Conservation (phyloP, 2,113 vertebrate species). For the Haplotaxodon microlepis region DNA sequence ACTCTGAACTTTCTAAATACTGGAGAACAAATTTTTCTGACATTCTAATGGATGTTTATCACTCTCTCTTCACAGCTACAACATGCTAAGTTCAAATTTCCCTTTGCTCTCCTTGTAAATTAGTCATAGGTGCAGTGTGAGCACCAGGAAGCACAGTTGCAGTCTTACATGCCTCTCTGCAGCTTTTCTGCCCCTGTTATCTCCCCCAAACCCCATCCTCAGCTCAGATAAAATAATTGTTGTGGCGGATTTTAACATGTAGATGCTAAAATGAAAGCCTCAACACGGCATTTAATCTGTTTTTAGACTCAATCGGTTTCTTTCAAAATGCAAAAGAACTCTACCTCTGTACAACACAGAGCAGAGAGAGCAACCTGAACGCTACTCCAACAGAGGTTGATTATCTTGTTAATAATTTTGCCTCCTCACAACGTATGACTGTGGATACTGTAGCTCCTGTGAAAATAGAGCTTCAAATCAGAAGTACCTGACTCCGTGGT, state of each 20-base stretch:
- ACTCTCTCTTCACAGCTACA: neutral
- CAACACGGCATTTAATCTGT: neutral
- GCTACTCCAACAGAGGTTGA: too few relatives aligned
- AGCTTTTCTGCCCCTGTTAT: neutral
- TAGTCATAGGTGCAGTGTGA: neutral
- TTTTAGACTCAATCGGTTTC: neutral
- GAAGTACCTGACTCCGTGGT: too few relatives aligned
- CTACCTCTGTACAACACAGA: too few relatives aligned
- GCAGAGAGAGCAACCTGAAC: too few relatives aligned
- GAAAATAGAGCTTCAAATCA: too few relatives aligned
- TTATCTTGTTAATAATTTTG: too few relatives aligned
- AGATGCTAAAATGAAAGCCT: neutral
- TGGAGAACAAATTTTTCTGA: too few relatives aligned
- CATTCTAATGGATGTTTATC: neutral
- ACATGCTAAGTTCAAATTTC: neutral
- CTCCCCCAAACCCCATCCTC: neutral
- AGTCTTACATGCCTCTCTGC: neutral
- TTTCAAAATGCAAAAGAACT: neutral
- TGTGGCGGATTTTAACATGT: rapidly evolving
- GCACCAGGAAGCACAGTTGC: neutral
- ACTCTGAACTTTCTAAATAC: rapidly evolving
- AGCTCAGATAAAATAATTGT: neutral
- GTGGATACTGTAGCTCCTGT: too few relatives aligned
- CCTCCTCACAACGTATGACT: too few relatives aligned
- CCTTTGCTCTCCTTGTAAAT: neutral